Percentiles rank a stretch among this genome's conserved stretches.
Conservation (phyloP, 2,888 invertebrate genomes). For the Pristionchus entomophagus region DNA sequence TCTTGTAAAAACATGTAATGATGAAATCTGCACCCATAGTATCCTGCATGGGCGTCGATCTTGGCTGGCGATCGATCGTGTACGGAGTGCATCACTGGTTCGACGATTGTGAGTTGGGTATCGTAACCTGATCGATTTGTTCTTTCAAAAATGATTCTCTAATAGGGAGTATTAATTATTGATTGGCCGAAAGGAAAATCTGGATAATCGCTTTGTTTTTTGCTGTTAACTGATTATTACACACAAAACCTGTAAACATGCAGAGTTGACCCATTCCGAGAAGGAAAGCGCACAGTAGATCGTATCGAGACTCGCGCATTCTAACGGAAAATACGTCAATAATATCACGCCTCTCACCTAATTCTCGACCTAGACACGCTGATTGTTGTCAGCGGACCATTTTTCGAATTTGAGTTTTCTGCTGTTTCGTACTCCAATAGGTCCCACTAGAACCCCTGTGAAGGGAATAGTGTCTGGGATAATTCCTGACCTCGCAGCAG, state of each 20-base stretch:
- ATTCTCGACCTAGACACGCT: too few species aligned
- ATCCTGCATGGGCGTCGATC: slow-evolving; percentile 58
- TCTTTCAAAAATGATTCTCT: too few species aligned
- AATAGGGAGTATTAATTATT: too few species aligned
- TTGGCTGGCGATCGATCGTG: slow-evolving; percentile 55
- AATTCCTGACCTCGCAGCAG: too few species aligned
- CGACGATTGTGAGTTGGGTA: slow-evolving; percentile 57
- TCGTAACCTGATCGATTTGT: not conserved
- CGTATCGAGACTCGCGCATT: slow-evolving; percentile 49
- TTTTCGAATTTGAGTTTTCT: too few species aligned
- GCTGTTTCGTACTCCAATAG: too few species aligned
- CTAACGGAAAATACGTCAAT: too few species aligned
- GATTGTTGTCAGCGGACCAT: too few species aligned
- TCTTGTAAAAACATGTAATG: not conserved
- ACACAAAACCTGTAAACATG: slow-evolving; percentile 56
- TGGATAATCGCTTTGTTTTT: not conserved
- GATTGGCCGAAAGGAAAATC: not conserved
- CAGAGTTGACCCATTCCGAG: slow-evolving; percentile 62
- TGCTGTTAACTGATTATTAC: not conserved
- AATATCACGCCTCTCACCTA: too few species aligned
- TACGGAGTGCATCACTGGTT: slow-evolving; percentile 63
- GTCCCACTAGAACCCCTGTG: too few species aligned
- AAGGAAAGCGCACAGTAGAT: slow-evolving; percentile 55
- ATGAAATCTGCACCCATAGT: slow-evolving; percentile 57
- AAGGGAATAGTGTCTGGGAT: too few species aligned